Conservation (phyloP, 1,140 invertebrate species). For the Plectrocnemia conspersa region DNA sequence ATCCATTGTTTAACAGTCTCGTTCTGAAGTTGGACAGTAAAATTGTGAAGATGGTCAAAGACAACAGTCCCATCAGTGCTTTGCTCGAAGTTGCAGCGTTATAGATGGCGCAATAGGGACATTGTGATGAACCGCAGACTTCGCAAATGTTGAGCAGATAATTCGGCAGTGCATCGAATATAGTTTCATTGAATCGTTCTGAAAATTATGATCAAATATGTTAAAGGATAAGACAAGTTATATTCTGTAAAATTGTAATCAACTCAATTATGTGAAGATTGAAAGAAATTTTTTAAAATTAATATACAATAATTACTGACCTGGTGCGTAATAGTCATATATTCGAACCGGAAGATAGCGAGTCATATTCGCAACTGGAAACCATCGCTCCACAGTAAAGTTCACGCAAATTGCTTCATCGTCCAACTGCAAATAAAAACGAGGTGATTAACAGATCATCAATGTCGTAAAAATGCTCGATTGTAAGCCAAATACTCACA, state of each 20-base stretch:
- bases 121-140: conserved; percentile 97
- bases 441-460: neutral
- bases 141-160: conserved; percentile 93
- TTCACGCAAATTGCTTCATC: conserved; percentile 80
- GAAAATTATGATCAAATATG: conserved; percentile 40
- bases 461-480: neutral
- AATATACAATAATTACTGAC: conserved; percentile 51
- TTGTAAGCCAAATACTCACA: conserved; percentile 54
- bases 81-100: conserved; percentile 57
- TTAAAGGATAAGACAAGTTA: no score
- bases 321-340: conserved; percentile 95
- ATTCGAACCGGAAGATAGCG: conserved; percentile 83
- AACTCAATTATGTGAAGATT: conserved; percentile 64
- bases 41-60: conserved; percentile 35
- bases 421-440: conserved; percentile 60
- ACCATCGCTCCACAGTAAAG: conserved; percentile 91
- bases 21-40: conserved; percentile 17
- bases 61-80: conserved; percentile 42
- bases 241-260: no score
- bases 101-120: conserved; percentile 93
- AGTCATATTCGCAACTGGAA: conserved; percentile 94
- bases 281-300: no score
- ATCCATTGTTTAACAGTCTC: conserved; percentile 10
- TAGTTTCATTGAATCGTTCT: conserved; percentile 92
- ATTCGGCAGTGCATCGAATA: conserved; percentile 84